These are phyloP conservation scores for Ceratina calcarata DNA, from an alignment of 1,140 invertebrate genomes.

Conservation along the genomic window DNA sequence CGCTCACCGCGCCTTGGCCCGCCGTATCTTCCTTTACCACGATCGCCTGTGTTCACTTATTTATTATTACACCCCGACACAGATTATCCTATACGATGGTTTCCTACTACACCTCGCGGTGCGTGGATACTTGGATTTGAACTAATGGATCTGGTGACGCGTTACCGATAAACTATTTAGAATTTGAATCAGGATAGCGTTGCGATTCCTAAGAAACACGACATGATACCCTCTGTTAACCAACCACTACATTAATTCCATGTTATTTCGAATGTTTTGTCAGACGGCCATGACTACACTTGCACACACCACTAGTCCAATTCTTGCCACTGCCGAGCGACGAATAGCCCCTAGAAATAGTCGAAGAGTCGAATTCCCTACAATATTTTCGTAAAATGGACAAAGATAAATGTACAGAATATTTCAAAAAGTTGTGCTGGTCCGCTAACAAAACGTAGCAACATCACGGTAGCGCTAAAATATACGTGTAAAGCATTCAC, in stretches of 20 bases:
- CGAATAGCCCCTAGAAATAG: too few relatives aligned
- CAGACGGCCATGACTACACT: slow-evolving; percentile 58
- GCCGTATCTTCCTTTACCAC: slow-evolving; percentile 11
- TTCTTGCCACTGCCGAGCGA: background rate
- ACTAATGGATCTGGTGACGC: background rate
- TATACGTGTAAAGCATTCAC: too few relatives aligned
- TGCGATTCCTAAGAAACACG: background rate
- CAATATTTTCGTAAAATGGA: too few relatives aligned
- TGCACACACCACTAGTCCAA: slow-evolving; percentile 26
- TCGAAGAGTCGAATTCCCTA: too few relatives aligned
- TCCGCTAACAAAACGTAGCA: too few relatives aligned
- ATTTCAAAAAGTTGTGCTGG: too few relatives aligned
- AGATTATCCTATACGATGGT: slow-evolving; percentile 15
- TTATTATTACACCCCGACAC: slow-evolving; percentile 53
- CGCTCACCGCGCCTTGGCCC: slow-evolving; percentile 12
- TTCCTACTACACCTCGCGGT: background rate
- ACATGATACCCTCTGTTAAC: slow-evolving; percentile 46
- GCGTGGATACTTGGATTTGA: background rate
- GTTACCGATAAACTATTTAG: background rate
- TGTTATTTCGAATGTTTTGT: slow-evolving; percentile 64
- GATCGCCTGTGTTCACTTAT: slow-evolving; percentile 31
- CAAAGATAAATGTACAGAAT: too few relatives aligned
- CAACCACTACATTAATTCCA: slow-evolving; percentile 53
- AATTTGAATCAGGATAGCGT: slow-evolving; percentile 33
- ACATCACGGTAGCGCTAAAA: too few relatives aligned